phyloP scores from a whole-genome alignment of 2,888 invertebrate genomes.

The Nemoura dubitans region DNA sequence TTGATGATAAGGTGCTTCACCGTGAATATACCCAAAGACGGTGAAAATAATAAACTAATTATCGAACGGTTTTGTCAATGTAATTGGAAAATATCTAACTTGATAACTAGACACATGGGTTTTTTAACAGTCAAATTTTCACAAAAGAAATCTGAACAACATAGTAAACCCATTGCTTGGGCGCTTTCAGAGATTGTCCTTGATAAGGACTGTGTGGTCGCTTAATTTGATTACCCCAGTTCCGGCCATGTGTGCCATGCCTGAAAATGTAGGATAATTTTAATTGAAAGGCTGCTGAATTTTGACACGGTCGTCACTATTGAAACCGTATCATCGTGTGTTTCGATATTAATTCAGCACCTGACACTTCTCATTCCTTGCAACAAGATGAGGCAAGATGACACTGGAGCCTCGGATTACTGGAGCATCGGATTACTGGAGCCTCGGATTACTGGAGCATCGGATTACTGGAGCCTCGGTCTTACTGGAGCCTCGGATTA shows the following conservation, averaged over 20 bases:
- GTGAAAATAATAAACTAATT: slow-evolving; percentile 38
- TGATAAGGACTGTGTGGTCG: not conserved
- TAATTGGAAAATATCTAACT: slow-evolving; percentile 34
- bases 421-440: too few relatives aligned
- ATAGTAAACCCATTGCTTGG: not conserved
- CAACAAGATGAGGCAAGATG: too few relatives aligned
- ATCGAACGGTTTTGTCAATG: slow-evolving; percentile 10
- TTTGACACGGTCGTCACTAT: not conserved
- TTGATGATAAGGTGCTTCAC: not conserved
- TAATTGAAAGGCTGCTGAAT: not conserved
- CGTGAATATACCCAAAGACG: not conserved
- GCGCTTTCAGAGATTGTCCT: slow-evolving; percentile 15
- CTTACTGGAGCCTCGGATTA: too few relatives aligned
- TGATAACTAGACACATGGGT: slow-evolving; percentile 31
- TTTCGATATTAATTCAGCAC: not conserved
- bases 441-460: too few relatives aligned
- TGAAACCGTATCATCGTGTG: not conserved
- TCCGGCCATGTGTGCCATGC: not conserved
- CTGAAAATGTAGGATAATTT: not conserved
- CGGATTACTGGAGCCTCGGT: too few relatives aligned
- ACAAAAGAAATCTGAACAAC: not conserved
- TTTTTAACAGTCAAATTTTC: not conserved
- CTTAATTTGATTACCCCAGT: not conserved
- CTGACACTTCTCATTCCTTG: not conserved
- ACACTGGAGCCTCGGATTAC: too few relatives aligned